These are phyloP conservation scores for Vespertilio murinus DNA, from an alignment of 2,797 vertebrate species.

Conservation along the genomic window DNA sequence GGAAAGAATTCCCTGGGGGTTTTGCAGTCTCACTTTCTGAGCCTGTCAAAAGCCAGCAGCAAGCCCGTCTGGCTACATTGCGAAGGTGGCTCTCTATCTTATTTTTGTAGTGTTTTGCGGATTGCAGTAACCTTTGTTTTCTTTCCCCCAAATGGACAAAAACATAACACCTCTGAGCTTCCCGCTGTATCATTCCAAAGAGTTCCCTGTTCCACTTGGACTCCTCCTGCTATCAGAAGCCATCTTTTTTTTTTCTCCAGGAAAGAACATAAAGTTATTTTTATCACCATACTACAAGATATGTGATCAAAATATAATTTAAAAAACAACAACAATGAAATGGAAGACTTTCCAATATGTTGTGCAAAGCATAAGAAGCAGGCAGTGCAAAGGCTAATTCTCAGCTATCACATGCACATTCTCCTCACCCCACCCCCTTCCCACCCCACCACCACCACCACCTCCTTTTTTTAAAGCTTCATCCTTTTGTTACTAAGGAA, in stretches of 20 bases:
- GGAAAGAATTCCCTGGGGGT: slow-evolving; percentile 39
- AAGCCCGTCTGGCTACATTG: slow-evolving; percentile 35
- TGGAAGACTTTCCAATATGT: slow-evolving; percentile 24
- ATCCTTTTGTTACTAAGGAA: slow-evolving; percentile 54
- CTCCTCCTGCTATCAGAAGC: not conserved
- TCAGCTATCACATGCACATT: slow-evolving; percentile 13
- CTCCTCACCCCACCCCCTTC: not conserved
- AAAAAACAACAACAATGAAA: slow-evolving; percentile 35
- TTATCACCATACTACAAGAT: slow-evolving; percentile 58
- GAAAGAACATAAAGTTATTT: slow-evolving; percentile 64
- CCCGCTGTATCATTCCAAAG: slow-evolving; percentile 31
- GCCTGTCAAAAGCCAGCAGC: slow-evolving; percentile 63
- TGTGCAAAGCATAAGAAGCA: slow-evolving; percentile 18
- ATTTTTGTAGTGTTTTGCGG: slow-evolving; percentile 58
- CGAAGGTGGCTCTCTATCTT: slow-evolving; percentile 18
- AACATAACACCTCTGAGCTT: slow-evolving; percentile 47
- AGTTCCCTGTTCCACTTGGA: slow-evolving; percentile 21
- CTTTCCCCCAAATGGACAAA: not conserved
- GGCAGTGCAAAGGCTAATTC: slow-evolving; percentile 37
- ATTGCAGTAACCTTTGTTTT: not conserved
- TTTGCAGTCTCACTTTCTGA: slow-evolving; percentile 62
- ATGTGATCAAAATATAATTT: slow-evolving; percentile 62
- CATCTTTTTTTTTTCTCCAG: slow-evolving; percentile 36
- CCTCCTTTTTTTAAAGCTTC: not conserved
- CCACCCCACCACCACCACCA: too few relatives aligned